Base-by-base conservation (phyloP, 2,888 invertebrate species). In the Hirtodrosophila cameraria region DNA sequence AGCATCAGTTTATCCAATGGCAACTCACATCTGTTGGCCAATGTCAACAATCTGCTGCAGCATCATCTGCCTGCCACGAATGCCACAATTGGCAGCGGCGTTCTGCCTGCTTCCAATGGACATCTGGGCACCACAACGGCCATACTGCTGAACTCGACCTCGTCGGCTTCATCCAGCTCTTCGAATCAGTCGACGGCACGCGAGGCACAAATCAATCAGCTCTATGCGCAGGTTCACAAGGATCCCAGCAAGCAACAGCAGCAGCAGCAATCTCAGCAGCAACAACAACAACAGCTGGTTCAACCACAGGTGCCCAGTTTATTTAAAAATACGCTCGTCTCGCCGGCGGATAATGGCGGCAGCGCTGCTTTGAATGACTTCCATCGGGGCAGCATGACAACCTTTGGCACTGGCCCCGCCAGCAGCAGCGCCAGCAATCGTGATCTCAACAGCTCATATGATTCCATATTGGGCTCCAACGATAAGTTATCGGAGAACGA, bases 211-310 rank as follows among this genome's bases (percentile, higher is more conserved):
- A 89, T 90, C 55, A 90, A 90, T 79, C 91, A 91, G 67, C 88
- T 92, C 20, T 92, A 92, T 75, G 92, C 92, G 7, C 91, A 92
- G 83, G 92, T 93, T 43, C 92, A 92, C 86, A 93, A 93, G 86
- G 92, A 92, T 76, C 90, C 90, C 75, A 89, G 82, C 87, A 83
- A 79, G 69, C 88, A 84, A 13, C 84, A 81, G 45, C 86, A 79
- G 15, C 72, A 78, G 9, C 63, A 64, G n/a, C 69, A 64, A 12
- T 71, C 62, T 1, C 60, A 58, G 5, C 63, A 61, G 3, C 66
- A 69, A 2, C 74, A 63, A 3, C 60, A 71, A 1, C 71, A 66
- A 7, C 63, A 57, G 5, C 63, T 55, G 9, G n/a, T n/a, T n/a
- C 57, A 54, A 8, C 62, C 39, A 18, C 62, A 45, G 1, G 58